phyloP scores from a whole-genome alignment of 2,797 vertebrate species.

The Pipistrellus nathusii region DNA sequence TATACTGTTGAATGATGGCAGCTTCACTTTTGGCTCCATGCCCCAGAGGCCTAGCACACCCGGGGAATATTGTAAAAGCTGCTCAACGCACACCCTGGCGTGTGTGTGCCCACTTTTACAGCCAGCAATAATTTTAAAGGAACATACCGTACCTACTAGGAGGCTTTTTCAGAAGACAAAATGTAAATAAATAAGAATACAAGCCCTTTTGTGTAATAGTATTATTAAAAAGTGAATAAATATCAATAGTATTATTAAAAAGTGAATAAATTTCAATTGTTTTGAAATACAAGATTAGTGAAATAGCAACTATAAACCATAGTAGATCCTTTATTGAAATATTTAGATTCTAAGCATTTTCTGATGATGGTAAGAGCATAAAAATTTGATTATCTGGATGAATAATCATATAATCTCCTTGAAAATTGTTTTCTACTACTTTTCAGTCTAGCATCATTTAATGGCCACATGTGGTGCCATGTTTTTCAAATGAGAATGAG shows the following conservation, averaged over 20 bases:
- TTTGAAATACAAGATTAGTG: background rate
- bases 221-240: slow-evolving; percentile 13
- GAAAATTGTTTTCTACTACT: slow-evolving; percentile 27
- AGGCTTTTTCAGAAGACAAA: slow-evolving; percentile 62
- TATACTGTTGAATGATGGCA: slow-evolving; percentile 61
- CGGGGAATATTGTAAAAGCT: slow-evolving; percentile 74
- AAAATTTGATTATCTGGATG: background rate
- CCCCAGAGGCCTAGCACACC: slow-evolving; percentile 73
- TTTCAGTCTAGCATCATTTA: background rate
- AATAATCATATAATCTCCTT: background rate
- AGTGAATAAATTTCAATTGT: background rate
- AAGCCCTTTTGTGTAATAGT: slow-evolving; percentile 32
- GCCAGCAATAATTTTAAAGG: slow-evolving; percentile 78
- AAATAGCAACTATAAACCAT: background rate
- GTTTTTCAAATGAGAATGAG: slow-evolving; percentile 22
- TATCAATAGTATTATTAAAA: background rate
- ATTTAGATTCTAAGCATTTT: background rate
- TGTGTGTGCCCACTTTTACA: slow-evolving; percentile 78
- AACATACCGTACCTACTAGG: slow-evolving; percentile 71
- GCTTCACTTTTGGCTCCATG: slow-evolving; percentile 74
- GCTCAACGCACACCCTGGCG: slow-evolving; percentile 75
- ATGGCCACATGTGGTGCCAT: background rate
- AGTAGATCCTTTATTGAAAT: background rate
- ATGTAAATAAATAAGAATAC: slow-evolving; percentile 22
- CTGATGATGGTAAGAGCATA: background rate